Base-by-base conservation (phyloP, 2,113 vertebrate genomes). In the Lycocorax pyrrhopterus region DNA sequence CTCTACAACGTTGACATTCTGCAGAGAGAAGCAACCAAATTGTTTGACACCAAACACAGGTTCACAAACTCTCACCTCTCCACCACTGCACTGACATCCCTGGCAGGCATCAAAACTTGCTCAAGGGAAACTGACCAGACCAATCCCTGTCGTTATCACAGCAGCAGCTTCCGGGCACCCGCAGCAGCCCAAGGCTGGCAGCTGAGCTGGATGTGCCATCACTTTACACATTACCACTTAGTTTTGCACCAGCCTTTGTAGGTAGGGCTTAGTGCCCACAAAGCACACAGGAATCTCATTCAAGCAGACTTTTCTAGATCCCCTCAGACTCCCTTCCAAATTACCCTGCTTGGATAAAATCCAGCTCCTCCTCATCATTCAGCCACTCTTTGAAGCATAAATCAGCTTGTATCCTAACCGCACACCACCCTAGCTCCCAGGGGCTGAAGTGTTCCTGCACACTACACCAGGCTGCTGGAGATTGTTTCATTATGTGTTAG, bases 1-100 rank as follows among this genome's bases (percentile, higher is more conserved):
- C 16, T 99, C 99, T 71, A 98, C 41, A 23, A 99, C 99, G 0
- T 43, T 99, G 92, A 99, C 60, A 32, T 98, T 98, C 99, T 99
- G 95, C 22, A 56, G 69, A 73, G 46, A 86, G 37, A 92, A 56
- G 25, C 47, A 64, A 67, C 8, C 25, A 53, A 37, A 15, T 2
- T 67, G 74, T 73, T 43, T 81, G 49, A 83, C 37, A 56, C 43
- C 67, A 51, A 41, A 37, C 44, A 15, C 2, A 5, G 60, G 29
- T 59, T 14, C 55, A 13, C 29, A 20, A 29, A 23, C 20, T 47
- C 67, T 44, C 66, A 75, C 47, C 72, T 15, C 16, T 9, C 17
- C 66, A 6, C 7, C 44, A 25, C 21, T 14, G 30, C 67, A 10
- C 52, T 43, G 13, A 27, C 47, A 51, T 16, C 30, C 71, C 59